phyloP scores from a whole-genome alignment of 2,888 invertebrate species.

The Trisateles emortualis region DNA sequence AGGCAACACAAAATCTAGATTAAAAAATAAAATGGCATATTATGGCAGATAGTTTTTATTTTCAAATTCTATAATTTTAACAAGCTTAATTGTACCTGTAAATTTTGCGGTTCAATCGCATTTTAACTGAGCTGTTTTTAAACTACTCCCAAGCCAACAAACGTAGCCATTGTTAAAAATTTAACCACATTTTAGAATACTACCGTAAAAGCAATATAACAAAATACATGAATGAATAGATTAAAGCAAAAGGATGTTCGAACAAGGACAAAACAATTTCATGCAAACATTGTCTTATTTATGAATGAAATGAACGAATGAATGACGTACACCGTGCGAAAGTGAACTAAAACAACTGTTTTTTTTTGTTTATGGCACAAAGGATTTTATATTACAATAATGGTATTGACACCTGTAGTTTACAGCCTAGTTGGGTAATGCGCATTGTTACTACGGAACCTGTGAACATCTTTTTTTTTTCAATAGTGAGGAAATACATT shows the following conservation, averaged over 20 bases:
- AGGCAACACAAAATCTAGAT: too few relatives aligned
- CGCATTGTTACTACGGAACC: constrained; percentile 34
- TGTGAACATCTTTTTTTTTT: constrained; percentile 26
- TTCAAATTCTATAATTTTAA: too few relatives aligned
- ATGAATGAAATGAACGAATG: constrained; percentile 32
- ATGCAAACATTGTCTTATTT: constrained; percentile 35
- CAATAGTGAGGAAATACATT: constrained; percentile 17
- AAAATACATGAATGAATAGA: constrained; percentile 29
- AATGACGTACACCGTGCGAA: constrained; percentile 29
- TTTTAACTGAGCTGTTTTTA: too few relatives aligned
- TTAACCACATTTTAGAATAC: constrained; percentile 32
- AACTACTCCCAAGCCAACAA: neutral
- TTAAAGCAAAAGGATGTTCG: constrained; percentile 28
- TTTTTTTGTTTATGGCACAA: constrained; percentile 23
- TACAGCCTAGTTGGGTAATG: constrained; percentile 42
- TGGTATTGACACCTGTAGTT: constrained; percentile 44
- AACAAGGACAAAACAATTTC: constrained; percentile 34
- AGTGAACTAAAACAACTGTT: constrained; percentile 16
- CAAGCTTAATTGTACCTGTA: too few relatives aligned
- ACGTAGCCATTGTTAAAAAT: constrained; percentile 16
- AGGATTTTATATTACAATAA: constrained; percentile 41
- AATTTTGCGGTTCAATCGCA: too few relatives aligned
- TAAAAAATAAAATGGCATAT: too few relatives aligned
- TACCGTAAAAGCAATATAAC: constrained; percentile 22
- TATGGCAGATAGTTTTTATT: too few relatives aligned